Percentiles rank a stretch among this genome's conserved stretches.
Evolutionary conservation across 2,888 invertebrate genomes (phyloP).

Genomic region (Brachyptera putata): DNA sequence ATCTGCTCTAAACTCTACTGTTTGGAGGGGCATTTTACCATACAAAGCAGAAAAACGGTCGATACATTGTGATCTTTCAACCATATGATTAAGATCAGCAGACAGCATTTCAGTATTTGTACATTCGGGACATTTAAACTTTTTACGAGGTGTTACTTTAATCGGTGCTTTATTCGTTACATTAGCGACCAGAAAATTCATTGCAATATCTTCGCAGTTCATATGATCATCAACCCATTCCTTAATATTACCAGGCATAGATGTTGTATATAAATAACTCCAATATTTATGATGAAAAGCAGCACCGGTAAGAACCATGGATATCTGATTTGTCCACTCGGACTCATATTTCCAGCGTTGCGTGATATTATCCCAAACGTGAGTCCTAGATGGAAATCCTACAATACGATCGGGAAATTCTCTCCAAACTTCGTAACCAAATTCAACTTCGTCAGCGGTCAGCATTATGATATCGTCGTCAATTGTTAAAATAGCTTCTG

Average conservation of each 20-base stretch:
- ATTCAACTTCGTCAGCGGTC: conserved; percentile 92
- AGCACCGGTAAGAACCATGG: conserved; percentile 94
- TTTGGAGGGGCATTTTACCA: conserved; percentile 80
- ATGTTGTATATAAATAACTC: conserved; percentile 88
- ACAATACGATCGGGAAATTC: conserved; percentile 96
- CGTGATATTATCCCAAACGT: conserved; percentile 88
- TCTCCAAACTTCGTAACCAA: conserved; percentile 91
- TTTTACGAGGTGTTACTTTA: conserved; percentile 90
- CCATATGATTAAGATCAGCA: conserved; percentile 88
- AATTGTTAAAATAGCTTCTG: conserved; percentile 90
- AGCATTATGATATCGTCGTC: conserved; percentile 96
- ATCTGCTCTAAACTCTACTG: conserved; percentile 91
- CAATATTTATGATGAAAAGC: conserved; percentile 97
- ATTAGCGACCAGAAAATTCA: conserved; percentile 95
- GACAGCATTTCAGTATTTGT: conserved; percentile 91
- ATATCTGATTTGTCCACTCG: conserved; percentile 95
- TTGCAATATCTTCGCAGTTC: conserved; percentile 98
- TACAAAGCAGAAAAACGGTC: conserved; percentile 74
- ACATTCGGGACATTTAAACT: conserved; percentile 95
- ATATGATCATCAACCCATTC: conserved; percentile 91
- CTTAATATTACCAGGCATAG: conserved; percentile 79
- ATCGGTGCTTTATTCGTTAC: conserved; percentile 91
- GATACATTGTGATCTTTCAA: conserved; percentile 86
- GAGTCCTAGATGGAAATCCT: conserved; percentile 92
- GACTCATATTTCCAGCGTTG: conserved; percentile 89